These are phyloP conservation scores for Pseudopodoces humilis DNA, from an alignment of 2,113 vertebrate genomes.

Conservation along the genomic window DNA sequence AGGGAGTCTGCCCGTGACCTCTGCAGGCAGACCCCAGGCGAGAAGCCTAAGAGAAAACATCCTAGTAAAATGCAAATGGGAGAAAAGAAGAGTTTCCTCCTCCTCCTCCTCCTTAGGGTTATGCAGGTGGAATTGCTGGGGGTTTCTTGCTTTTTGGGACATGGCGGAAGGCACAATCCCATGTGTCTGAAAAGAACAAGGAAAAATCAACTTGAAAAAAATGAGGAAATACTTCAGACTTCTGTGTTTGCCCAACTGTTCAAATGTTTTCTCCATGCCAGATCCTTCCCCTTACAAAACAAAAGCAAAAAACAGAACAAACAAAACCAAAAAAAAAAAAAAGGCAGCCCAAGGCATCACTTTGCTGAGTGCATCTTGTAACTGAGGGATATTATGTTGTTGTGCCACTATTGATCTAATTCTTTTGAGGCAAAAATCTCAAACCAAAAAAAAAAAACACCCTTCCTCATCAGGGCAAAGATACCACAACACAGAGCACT, in stretches of 20 bases:
- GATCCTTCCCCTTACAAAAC: background rate
- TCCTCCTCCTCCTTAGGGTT: background rate
- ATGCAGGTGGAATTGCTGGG: background rate
- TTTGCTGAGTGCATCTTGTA: background rate
- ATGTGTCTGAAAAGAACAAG: background rate
- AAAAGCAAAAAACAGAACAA: too few species aligned
- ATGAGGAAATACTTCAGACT: background rate
- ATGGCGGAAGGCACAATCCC: rapidly evolving
- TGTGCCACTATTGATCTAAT: background rate
- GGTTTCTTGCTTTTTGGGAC: background rate
- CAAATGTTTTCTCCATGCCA: background rate
- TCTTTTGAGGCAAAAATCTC: background rate
- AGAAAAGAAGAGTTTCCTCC: background rate
- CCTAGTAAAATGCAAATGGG: background rate
- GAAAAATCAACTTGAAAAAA: background rate
- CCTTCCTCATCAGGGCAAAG: background rate
- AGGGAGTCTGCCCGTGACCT: background rate
- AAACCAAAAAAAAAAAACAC: background rate
- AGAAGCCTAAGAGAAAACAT: background rate
- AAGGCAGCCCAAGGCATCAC: background rate
- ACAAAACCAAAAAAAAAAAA: too few species aligned
- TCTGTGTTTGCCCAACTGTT: slow-evolving; percentile 6
- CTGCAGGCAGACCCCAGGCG: background rate
- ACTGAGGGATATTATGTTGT: background rate
- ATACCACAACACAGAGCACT: background rate